phyloP scores from a whole-genome alignment of 2,797 vertebrate genomes.

The Acanthurus tractus region DNA sequence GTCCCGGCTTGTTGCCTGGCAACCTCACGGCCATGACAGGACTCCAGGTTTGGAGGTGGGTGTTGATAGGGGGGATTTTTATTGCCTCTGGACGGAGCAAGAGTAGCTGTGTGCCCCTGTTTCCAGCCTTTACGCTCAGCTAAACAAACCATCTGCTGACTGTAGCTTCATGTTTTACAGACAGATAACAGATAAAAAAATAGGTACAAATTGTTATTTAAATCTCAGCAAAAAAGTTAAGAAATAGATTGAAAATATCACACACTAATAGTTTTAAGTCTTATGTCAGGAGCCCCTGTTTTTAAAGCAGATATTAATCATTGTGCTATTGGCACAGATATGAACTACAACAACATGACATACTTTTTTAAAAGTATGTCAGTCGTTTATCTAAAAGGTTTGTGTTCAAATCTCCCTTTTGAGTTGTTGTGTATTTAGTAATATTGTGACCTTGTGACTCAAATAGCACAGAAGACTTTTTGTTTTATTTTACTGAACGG shows the following conservation, averaged over 20 bases:
- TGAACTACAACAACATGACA: background rate
- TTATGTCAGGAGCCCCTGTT: background rate
- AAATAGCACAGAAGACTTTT: constrained; percentile 15
- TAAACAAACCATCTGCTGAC: background rate
- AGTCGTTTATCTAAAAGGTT: background rate
- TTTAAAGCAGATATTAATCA: constrained; percentile 1
- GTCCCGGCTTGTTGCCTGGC: background rate
- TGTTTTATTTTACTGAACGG: constrained; percentile 38
- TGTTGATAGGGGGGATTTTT: background rate
- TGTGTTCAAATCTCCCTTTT: background rate
- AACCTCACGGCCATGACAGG: background rate
- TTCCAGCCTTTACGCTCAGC: background rate
- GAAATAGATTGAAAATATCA: background rate
- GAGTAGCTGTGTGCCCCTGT: background rate
- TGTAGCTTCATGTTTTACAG: background rate
- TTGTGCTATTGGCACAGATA: background rate
- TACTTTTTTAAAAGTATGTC: background rate
- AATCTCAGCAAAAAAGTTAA: background rate
- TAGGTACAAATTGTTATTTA: background rate
- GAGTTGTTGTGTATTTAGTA: background rate
- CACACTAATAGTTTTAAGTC: background rate
- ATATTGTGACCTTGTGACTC: background rate
- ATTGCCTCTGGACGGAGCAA: background rate
- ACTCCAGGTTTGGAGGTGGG: background rate
- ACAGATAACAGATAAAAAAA: background rate